These are phyloP conservation scores for Chrysopa pallens DNA, from an alignment of 1,140 invertebrate genomes.

Conservation along the genomic window DNA sequence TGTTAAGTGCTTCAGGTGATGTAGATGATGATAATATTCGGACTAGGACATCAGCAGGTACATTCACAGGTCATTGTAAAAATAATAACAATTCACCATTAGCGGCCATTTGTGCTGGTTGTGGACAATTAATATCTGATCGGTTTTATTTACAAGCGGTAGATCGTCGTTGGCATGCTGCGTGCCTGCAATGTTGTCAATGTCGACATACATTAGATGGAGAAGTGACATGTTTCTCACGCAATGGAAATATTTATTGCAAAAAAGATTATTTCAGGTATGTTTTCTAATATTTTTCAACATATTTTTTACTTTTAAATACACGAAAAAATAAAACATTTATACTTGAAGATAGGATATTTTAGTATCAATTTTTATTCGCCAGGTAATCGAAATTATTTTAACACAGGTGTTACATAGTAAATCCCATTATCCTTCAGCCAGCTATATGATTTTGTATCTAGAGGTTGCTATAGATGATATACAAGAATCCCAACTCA, in stretches of 20 bases:
- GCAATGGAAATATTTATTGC: constrained; percentile 90
- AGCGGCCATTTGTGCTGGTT: constrained; percentile 61
- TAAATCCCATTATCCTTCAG: too few species aligned
- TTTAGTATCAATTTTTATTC: too few species aligned
- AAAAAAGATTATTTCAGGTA: constrained; percentile 96
- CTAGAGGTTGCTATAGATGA: too few species aligned
- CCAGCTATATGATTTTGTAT: too few species aligned
- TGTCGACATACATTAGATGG: constrained; percentile 78
- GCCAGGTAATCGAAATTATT: too few species aligned
- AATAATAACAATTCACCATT: too few species aligned
- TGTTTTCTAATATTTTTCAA: constrained; percentile 21
- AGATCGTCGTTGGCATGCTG: constrained; percentile 81
- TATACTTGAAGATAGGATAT: not conserved
- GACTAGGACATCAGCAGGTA: not conserved
- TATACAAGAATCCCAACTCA: too few species aligned
- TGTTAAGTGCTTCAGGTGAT: too few species aligned
- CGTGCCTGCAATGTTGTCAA: constrained; percentile 80
- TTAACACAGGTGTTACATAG: too few species aligned
- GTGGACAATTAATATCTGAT: constrained; percentile 65
- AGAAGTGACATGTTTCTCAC: constrained; percentile 82
- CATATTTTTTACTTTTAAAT: too few species aligned
- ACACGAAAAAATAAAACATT: not conserved
- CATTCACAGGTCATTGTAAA: not conserved
- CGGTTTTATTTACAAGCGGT: constrained; percentile 83
- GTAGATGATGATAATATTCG: not conserved